These are phyloP conservation scores for Fistularia commersonii DNA, from an alignment of 2,797 vertebrate genomes.

Conservation along the genomic window DNA sequence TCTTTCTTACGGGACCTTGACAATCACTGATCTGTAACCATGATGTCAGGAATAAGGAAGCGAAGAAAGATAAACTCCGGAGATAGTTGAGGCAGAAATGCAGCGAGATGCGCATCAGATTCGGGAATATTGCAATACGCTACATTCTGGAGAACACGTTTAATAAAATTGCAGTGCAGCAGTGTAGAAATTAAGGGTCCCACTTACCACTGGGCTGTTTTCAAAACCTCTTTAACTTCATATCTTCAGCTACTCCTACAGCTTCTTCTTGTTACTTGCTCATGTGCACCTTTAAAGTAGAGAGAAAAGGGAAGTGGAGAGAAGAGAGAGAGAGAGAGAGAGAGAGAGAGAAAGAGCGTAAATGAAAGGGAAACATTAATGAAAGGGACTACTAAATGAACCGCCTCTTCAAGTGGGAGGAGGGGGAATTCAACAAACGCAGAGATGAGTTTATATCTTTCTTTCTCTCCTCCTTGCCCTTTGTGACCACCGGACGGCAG, in stretches of 20 bases:
- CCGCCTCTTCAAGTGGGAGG: constrained; percentile 53
- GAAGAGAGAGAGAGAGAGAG: constrained; percentile 24
- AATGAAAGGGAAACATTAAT: constrained; percentile 74
- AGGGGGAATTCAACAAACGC: constrained; percentile 48
- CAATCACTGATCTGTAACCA: no score
- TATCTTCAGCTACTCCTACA: constrained; percentile 68
- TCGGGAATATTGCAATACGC: no score
- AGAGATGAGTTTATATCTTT: constrained; percentile 41
- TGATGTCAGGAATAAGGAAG: no score
- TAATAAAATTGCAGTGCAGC: constrained; percentile 27
- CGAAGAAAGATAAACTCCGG: no score
- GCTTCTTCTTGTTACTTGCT: constrained; percentile 45
- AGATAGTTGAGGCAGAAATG: no score
- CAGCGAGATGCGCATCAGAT: no score
- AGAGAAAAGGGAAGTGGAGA: constrained; percentile 15
- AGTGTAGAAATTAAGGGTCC: constrained; percentile 17
- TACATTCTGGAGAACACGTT: constrained; percentile 17
- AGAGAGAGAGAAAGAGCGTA: constrained; percentile 19
- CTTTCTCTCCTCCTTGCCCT: constrained; percentile 13
- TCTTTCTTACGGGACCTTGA: no score
- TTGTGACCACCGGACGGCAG: constrained; percentile 54
- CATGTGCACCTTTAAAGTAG: constrained; percentile 65
- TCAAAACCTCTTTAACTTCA: constrained; percentile 78
- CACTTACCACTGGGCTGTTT: constrained; percentile 72
- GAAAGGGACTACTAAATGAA: constrained; percentile 73